Conservation (phyloP, 2,797 vertebrate genomes). For the Semotilus atromaculatus region DNA sequence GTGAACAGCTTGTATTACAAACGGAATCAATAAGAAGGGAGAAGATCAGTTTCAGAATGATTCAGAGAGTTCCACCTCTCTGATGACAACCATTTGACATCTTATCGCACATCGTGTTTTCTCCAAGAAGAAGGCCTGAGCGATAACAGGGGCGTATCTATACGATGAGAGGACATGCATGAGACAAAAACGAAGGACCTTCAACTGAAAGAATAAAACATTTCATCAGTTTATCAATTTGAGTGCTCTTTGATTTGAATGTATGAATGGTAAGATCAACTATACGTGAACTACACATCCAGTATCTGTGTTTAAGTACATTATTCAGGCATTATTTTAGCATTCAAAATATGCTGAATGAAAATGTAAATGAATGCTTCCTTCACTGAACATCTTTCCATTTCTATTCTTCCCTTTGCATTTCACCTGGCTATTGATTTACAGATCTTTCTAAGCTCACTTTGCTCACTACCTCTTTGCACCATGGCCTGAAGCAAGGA, state of each 20-base stretch:
- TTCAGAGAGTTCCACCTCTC: conserved; percentile 38
- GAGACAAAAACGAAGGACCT: neutral
- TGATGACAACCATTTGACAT: conserved; percentile 51
- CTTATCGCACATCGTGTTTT: conserved; percentile 47
- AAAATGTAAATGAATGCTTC: neutral
- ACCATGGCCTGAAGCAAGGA: conserved; percentile 45
- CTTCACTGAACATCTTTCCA: conserved; percentile 1
- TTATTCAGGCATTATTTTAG: neutral
- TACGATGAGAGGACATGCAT: neutral
- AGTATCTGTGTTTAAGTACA: neutral
- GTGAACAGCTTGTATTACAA: conserved; percentile 65
- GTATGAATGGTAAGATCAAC: neutral
- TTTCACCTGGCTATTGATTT: conserved; percentile 19
- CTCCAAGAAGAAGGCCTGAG: conserved; percentile 10
- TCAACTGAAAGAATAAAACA: neutral
- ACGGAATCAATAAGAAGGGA: conserved; percentile 59
- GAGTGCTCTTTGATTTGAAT: neutral
- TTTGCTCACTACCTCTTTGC: conserved; percentile 16
- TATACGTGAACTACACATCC: neutral
- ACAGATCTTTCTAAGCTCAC: conserved; percentile 24
- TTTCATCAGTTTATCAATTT: neutral
- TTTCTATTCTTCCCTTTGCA: neutral
- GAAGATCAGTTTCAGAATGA: conserved; percentile 56
- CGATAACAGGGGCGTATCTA: conserved; percentile 2
- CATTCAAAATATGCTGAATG: neutral